Base-by-base conservation (phyloP, 30 jellyfish, hydroid and myxozoan species). In the Hydractinia symbiolongicarpus region DNA sequence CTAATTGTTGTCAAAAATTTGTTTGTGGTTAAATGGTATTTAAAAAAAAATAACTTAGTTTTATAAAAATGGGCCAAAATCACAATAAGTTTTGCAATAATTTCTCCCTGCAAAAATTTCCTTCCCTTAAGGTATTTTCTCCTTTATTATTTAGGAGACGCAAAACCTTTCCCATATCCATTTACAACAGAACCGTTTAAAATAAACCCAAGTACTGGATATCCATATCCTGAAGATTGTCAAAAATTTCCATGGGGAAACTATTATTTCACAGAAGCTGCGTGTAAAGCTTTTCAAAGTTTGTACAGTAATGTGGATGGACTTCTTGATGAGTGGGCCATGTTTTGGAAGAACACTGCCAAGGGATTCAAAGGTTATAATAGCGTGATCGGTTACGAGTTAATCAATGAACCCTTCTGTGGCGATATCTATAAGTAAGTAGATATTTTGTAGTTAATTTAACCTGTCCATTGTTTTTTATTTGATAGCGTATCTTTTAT, bases 321-420 rank as follows among this genome's bases (percentile, higher is more conserved):
- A 19, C 88, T 90, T 13, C 73, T 82, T 19, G 95, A 90, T 68
- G 94, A 89, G 5, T 84, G 95, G 95, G 97, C 95, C 4, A 89
- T 82, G 53, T 90, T 90, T 73, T 90, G 97, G 97, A 82, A 71
- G 72, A 85, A 79, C 76, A 90, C 97, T 53, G 97, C 97, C 14
- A 77, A 82, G 58, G 90, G 85, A 9, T 90, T 90, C 88, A 86
- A 82, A 58, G 79, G 71, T 61, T 69, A 77, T 5, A 66, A 82
- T 30, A 86, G 95, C 57, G 89, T 90, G 2, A 81, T 90, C 50
- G 97, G 97, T 4, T 90, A 90, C 77, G 97, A 90, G 77, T 70
- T 90, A 67, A 90, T 90, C 75, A 90, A 90, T 76, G 97, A 90
- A 73, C 97, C 97, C 30, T 90, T 81, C 50, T 82, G 96, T 44